Percentiles rank a stretch among this genome's conserved stretches.
phyloP scores from a whole-genome alignment of 2,113 vertebrate species.

The Riparia riparia region DNA sequence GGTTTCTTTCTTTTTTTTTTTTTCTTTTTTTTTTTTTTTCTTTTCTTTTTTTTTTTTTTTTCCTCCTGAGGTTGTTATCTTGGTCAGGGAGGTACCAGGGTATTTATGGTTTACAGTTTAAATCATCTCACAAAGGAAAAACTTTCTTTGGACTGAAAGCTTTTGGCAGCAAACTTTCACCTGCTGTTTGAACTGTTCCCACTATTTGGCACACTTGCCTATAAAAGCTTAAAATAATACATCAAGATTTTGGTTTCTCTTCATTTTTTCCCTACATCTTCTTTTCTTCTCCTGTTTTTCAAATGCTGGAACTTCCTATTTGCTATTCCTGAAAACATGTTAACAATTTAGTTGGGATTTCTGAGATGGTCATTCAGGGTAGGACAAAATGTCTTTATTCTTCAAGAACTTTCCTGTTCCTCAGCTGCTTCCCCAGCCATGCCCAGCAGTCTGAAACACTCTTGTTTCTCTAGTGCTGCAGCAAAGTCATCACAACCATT shows the following conservation, averaged over 20 bases:
- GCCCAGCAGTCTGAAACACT: neutral
- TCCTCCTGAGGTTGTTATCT: conserved; percentile 27
- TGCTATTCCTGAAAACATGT: neutral
- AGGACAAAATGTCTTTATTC: neutral
- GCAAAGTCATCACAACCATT: neutral
- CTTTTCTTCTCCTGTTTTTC: neutral
- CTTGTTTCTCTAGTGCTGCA: neutral
- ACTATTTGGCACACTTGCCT: conserved; percentile 31
- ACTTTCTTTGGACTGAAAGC: conserved; percentile 57
- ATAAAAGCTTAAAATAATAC: conserved; percentile 42
- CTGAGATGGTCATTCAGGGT: neutral
- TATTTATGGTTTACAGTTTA: conserved; percentile 68
- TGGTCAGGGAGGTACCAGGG: conserved; percentile 55
- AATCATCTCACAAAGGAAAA: conserved; percentile 62
- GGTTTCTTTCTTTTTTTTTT: neutral
- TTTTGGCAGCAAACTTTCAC: conserved; percentile 63
- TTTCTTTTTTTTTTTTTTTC: neutral
- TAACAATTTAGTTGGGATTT: neutral
- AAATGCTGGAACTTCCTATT: neutral
- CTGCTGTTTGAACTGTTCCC: conserved; percentile 43
- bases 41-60: neutral
- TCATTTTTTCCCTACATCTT: neutral
- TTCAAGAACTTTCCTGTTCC: neutral
- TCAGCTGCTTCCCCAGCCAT: neutral
- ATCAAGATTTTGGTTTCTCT: conserved; percentile 9